Base-by-base conservation (phyloP, 1,140 invertebrate species). In the Megalonaias nervosa region DNA sequence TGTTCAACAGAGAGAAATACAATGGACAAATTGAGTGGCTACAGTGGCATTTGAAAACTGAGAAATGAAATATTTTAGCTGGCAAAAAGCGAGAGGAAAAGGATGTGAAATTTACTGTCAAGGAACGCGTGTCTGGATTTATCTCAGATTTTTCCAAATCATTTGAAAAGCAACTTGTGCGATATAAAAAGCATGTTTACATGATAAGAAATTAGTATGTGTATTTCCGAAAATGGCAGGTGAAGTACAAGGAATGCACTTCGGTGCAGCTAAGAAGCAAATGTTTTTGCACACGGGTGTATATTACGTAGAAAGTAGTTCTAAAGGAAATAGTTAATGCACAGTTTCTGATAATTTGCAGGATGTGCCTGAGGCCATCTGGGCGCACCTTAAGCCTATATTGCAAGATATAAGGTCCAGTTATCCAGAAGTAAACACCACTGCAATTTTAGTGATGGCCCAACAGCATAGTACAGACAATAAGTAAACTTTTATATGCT, bases 361-460 rank as follows among this genome's bases (percentile, higher is more conserved):
- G 55, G 48, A 75, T 75, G 77, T 70, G 57, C 65, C 72, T 9
- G 16, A 38, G 23, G 73, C 66, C 48, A 75, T 79, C 69, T 79
- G 48, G 77, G 58, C 64, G 31, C 59, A 76, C 58, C 17, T 74
- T 55, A 64, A 21, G 13, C 77, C 77, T 26, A 21, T 79, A 48
- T 62, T 79, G 56, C 31, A 79, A 6, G 64, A 68, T 57, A 31
- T 74, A 62, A 57, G 56, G 16, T 72, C 21, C 16, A 70, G 21
- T 55, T 67, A 68, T 68, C 77, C 77, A 69, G 17, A 70, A 17
- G 61, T 75, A 57, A 57, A 38, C 16, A 75, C 0, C 19, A 14
- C 75, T n/a, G n/a, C 68, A 21, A 75, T 67, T 75, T 79, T 62
- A 73, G 69, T 62, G 77, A 75, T 75, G 77, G 73, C 15, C 77